A percentile compares a stretch with the other conserved stretches of the same genome.
phyloP scores from a whole-genome alignment of 1,140 invertebrate genomes.

The Ceratina australensis region DNA sequence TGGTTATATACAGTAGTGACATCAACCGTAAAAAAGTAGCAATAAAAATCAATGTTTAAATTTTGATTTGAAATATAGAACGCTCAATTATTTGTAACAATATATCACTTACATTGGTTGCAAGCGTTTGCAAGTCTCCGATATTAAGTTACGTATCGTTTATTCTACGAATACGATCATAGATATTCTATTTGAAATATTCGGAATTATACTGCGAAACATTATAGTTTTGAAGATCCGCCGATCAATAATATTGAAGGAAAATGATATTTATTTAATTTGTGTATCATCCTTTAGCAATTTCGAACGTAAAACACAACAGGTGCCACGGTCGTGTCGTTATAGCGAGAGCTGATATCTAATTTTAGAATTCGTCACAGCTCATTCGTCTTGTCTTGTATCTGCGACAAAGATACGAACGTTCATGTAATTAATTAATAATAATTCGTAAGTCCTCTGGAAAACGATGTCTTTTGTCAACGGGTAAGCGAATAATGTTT shows the following conservation, averaged over 20 bases:
- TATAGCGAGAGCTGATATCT: conserved; percentile 18
- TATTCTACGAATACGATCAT: background rate
- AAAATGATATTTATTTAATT: background rate
- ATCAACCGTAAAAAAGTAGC: conserved; percentile 20
- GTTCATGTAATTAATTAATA: conserved; percentile 27
- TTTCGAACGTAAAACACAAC: conserved; percentile 7
- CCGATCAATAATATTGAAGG: background rate
- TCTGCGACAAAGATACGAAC: conserved; percentile 4
- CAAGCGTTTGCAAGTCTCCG: too few species aligned
- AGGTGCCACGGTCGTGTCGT: background rate
- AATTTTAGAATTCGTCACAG: conserved; percentile 58
- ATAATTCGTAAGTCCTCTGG: conserved; percentile 23
- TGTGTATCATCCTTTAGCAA: background rate
- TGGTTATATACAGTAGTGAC: conserved; percentile 35
- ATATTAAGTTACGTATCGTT: background rate
- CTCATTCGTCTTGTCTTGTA: conserved; percentile 34
- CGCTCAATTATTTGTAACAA: too few species aligned
- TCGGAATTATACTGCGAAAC: too few species aligned
- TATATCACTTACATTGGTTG: too few species aligned
- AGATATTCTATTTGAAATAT: too few species aligned
- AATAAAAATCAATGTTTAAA: conserved; percentile 32
- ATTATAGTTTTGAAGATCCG: too few species aligned
- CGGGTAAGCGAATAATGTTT: conserved; percentile 41
- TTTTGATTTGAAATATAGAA: background rate
- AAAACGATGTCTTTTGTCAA: conserved; percentile 41